These are phyloP conservation scores for Callipepla californica DNA, from an alignment of 2,113 vertebrate genomes.

Conservation along the genomic window DNA sequence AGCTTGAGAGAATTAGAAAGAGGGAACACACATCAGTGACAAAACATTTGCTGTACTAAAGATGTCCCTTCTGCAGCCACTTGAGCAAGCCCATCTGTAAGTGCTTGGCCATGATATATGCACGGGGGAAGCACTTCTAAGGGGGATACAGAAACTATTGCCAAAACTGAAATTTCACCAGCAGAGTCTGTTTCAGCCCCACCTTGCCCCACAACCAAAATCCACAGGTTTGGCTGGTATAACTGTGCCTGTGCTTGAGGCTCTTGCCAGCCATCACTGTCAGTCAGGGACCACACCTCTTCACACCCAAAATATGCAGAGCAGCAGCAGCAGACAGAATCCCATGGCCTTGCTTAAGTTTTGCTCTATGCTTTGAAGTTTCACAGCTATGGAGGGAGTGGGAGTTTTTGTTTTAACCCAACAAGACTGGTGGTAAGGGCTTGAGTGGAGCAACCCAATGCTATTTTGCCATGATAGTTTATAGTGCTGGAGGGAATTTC, in stretches of 20 bases:
- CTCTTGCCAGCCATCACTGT: slow-evolving; percentile 1
- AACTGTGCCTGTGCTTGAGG: background rate
- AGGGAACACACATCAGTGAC: background rate
- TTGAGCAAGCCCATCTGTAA: background rate
- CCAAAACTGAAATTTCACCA: slow-evolving; percentile 32
- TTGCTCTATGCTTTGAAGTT: background rate
- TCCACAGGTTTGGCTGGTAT: slow-evolving; percentile 43
- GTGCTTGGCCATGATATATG: background rate
- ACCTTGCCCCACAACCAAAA: slow-evolving; percentile 43
- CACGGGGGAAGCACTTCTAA: background rate
- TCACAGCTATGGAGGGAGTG: background rate
- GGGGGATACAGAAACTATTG: background rate
- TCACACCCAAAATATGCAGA: slow-evolving; percentile 42
- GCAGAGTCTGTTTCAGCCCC: slow-evolving; percentile 13
- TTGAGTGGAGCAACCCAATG: background rate
- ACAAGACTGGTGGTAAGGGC: background rate
- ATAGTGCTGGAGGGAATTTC: background rate
- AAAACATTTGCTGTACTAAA: background rate
- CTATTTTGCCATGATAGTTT: background rate
- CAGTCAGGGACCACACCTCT: slow-evolving; percentile 24
- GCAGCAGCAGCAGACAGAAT: background rate
- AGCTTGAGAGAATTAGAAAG: background rate
- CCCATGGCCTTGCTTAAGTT: background rate
- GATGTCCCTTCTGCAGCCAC: background rate
- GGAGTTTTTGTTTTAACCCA: background rate